phyloP scores from a whole-genome alignment of 1,140 invertebrate genomes.

The Drosophila burlai region DNA sequence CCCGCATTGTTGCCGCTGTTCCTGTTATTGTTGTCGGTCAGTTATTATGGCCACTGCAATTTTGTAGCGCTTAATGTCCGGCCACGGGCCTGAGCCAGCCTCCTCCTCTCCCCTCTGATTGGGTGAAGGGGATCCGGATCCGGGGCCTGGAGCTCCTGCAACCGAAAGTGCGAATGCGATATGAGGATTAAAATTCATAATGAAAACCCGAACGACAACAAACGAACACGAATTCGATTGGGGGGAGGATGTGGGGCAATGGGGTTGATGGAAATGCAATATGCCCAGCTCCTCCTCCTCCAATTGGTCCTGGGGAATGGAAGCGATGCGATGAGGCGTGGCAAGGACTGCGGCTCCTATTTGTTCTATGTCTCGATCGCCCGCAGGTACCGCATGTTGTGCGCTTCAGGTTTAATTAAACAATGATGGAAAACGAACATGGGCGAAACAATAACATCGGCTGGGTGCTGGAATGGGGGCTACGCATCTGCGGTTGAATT shows the following conservation, averaged over 20 bases:
- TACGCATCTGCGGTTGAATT: slow-evolving; percentile 5
- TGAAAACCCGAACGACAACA: slow-evolving; percentile 69
- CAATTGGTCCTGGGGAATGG: not conserved
- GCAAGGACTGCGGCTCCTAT: slow-evolving; percentile 31
- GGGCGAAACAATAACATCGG: slow-evolving; percentile 44
- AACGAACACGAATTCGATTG: slow-evolving; percentile 36
- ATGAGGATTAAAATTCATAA: slow-evolving; percentile 82
- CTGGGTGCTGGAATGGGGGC: not conserved
- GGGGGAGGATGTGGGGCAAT: not conserved
- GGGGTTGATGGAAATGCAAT: slow-evolving; percentile 15
- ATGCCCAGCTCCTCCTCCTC: not conserved
- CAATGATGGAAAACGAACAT: slow-evolving; percentile 73
- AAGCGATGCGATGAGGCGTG: not conserved
- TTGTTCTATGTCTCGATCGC: slow-evolving; percentile 47
- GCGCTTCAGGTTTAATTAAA: slow-evolving; percentile 80
- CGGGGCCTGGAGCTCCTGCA: slow-evolving; percentile 45
- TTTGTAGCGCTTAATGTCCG: slow-evolving; percentile 79
- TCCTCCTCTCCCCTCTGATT: not conserved
- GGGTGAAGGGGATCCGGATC: not conserved
- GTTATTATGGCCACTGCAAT: slow-evolving; percentile 81
- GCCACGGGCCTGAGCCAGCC: slow-evolving; percentile 26
- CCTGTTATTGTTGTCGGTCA: slow-evolving; percentile 61
- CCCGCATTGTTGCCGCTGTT: slow-evolving; percentile 42
- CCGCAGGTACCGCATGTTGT: slow-evolving; percentile 79
- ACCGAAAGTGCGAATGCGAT: slow-evolving; percentile 79